Conservation (phyloP, 2,888 invertebrate species). For the Eustalomyia histrio region DNA sequence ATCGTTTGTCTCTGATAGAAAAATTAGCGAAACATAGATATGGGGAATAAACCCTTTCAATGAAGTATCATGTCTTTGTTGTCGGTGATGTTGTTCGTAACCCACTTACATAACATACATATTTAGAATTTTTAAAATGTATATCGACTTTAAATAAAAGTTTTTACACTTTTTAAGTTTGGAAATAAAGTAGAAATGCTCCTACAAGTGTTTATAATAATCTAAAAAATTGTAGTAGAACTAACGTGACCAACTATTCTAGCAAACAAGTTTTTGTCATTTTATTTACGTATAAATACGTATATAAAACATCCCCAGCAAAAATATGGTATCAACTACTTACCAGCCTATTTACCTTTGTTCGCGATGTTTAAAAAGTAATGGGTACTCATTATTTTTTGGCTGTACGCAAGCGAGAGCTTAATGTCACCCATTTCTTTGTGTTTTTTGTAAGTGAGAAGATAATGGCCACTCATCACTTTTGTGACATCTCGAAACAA, state of each 20-base stretch:
- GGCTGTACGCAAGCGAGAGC: no score
- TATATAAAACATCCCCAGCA: no score
- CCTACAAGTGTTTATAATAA: not conserved
- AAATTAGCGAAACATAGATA: slow-evolving; percentile 34
- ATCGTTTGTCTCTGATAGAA: slow-evolving; percentile 27
- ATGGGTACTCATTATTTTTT: no score
- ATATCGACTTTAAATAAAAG: slow-evolving; percentile 19
- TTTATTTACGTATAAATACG: no score
- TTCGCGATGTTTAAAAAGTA: no score
- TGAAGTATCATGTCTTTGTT: slow-evolving; percentile 31
- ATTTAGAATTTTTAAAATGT: not conserved
- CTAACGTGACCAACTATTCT: not conserved
- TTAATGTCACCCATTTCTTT: no score
- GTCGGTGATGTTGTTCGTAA: slow-evolving; percentile 53
- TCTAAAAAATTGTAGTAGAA: not conserved
- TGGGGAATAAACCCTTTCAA: slow-evolving; percentile 10
- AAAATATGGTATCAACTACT: no score
- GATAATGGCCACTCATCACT: no score
- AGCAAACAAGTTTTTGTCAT: not conserved
- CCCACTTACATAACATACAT: no score
- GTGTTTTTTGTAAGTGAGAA: no score
- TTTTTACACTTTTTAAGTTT: slow-evolving; percentile 4
- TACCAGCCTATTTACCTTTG: no score
- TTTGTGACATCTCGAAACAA: no score
- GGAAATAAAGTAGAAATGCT: not conserved